Evolutionary conservation across 1,140 invertebrate species (phyloP).

Genomic region (Euura lappo): DNA sequence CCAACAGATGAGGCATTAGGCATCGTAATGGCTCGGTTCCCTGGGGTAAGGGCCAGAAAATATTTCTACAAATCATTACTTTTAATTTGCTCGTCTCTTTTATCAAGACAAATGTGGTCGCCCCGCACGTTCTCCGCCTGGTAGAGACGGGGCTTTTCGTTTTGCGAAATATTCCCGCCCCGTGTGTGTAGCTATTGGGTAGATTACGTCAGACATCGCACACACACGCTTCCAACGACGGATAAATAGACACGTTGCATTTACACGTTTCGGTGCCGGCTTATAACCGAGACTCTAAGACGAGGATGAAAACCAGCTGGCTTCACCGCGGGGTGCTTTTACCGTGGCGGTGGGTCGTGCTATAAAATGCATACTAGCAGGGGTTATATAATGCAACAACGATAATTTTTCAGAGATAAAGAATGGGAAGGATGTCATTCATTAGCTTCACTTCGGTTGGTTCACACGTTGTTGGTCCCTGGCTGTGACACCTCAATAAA

Average conservation of each 20-base stretch:
- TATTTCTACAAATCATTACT: constrained; percentile 64
- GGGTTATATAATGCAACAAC: constrained; percentile 24
- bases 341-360: constrained; percentile 32
- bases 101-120: constrained; percentile 54
- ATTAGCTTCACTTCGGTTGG: constrained; percentile 55
- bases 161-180: neutral
- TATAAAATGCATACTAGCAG: constrained; percentile 18
- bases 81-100: constrained; percentile 60
- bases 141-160: neutral
- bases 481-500: constrained; percentile 53
- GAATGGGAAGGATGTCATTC: constrained; percentile 53
- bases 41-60: constrained; percentile 45
- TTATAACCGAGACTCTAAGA: constrained; percentile 27
- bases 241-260: no score
- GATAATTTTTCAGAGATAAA: constrained; percentile 52
- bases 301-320: constrained; percentile 38
- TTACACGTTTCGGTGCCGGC: neutral
- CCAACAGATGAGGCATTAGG: constrained; percentile 58
- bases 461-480: constrained; percentile 54
- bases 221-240: no score
- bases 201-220: no score
- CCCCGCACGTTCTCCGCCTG: no score
- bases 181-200: no score
- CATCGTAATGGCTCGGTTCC: constrained; percentile 54
- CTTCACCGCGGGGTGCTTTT: constrained; percentile 38